These are phyloP conservation scores for Cotesia glomerata DNA, from an alignment of 1,140 invertebrate genomes.

Conservation along the genomic window DNA sequence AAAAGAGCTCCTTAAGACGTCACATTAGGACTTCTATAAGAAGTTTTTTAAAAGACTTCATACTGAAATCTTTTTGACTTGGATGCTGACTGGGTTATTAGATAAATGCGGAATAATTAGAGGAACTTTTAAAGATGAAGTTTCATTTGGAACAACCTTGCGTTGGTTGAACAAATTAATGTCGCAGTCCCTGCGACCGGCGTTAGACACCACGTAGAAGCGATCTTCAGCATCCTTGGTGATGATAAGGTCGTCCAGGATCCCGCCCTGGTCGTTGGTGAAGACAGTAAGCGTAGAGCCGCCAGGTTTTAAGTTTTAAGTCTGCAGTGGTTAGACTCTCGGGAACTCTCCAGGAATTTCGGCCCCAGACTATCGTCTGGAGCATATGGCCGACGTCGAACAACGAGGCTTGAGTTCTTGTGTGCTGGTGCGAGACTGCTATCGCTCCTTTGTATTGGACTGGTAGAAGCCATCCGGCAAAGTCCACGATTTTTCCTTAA, in stretches of 20 bases:
- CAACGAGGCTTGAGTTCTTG: constrained; percentile 80
- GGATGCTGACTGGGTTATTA: no score
- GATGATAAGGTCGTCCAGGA: constrained; percentile 96
- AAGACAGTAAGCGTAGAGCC: constrained; percentile 86
- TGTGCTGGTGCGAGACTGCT: constrained; percentile 84
- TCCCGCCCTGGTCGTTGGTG: constrained; percentile 91
- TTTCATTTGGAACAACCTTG: no score
- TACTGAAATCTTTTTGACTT: no score
- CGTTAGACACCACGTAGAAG: constrained; percentile 96
- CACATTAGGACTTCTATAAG: no score
- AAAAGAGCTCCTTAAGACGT: no score
- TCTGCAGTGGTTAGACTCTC: constrained; percentile 88
- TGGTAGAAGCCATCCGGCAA: constrained; percentile 89
- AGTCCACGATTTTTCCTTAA: constrained; percentile 88
- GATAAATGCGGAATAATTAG: no score
- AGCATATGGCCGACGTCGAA: constrained; percentile 99
- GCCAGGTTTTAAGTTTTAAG: constrained; percentile 72
- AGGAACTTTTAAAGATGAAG: no score
- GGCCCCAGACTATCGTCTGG: constrained; percentile 79
- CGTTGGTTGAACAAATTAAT: constrained; percentile 67
- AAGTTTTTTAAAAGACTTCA: no score
- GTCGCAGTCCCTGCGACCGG: constrained; percentile 78
- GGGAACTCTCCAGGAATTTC: constrained; percentile 78
- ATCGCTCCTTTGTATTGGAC: constrained; percentile 87
- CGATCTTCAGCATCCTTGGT: constrained; percentile 81